These are phyloP conservation scores for Aselliscus stoliczkanus DNA, from an alignment of 2,797 vertebrate species.

Conservation along the genomic window DNA sequence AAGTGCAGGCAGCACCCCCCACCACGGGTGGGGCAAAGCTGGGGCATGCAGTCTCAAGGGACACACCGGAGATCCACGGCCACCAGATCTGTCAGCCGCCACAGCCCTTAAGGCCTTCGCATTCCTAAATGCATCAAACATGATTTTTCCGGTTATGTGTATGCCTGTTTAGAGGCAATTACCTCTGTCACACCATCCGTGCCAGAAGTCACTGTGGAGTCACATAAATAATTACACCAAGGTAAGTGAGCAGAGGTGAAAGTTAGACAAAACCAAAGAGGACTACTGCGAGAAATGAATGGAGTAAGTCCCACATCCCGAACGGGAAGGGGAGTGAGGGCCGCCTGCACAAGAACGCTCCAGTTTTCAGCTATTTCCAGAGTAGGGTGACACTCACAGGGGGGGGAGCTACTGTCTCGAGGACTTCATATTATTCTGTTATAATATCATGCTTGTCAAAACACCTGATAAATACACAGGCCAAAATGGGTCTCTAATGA, in stretches of 20 bases:
- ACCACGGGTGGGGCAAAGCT: not conserved
- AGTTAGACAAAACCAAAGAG: not conserved
- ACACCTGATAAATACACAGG: slow-evolving; percentile 23
- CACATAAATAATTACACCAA: not conserved
- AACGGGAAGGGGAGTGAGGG: not conserved
- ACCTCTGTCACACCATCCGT: not conserved
- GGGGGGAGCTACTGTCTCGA: not conserved
- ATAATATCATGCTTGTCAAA: slow-evolving; percentile 32
- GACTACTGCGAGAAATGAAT: not conserved
- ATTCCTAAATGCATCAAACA: not conserved
- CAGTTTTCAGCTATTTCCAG: not conserved
- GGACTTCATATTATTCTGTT: not conserved
- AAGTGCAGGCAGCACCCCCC: not conserved
- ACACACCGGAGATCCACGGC: too few species aligned
- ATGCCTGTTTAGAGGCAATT: not conserved
- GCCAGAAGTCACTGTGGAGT: not conserved
- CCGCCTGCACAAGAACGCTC: not conserved
- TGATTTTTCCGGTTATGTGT: not conserved
- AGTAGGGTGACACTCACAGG: not conserved
- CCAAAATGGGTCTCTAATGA: slow-evolving; percentile 37
- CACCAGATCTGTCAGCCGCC: not conserved
- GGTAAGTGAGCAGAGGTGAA: not conserved
- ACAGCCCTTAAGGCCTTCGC: not conserved
- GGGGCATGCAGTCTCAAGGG: not conserved
- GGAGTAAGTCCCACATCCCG: not conserved